Percentiles rank a stretch among this genome's conserved stretches.
These are phyloP conservation scores for Mormyrops boulengeri DNA, from an alignment of 2,797 vertebrate genomes.

Conservation along the genomic window DNA sequence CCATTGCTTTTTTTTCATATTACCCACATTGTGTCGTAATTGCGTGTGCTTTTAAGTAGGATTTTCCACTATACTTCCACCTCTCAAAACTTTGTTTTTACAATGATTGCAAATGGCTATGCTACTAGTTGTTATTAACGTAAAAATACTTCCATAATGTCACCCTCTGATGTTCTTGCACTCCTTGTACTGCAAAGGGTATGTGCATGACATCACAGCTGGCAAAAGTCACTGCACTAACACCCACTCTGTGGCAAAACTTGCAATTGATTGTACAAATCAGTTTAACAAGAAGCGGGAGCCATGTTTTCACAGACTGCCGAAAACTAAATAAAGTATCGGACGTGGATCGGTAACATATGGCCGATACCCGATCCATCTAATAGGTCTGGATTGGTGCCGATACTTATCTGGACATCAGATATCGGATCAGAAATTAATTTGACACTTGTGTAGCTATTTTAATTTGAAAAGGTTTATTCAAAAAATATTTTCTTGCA, in stretches of 20 bases:
- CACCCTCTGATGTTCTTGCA: not conserved
- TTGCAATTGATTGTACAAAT: not conserved
- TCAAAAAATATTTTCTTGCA: not conserved
- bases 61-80: not conserved
- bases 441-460: not conserved
- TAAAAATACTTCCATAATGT: not conserved
- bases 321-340: not conserved
- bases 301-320: not conserved
- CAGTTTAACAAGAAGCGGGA: not conserved
- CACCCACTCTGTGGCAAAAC: not conserved
- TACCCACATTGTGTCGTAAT: not conserved
- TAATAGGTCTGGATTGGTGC: not conserved
- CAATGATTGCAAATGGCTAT: not conserved
- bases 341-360: not conserved
- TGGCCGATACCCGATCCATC: not conserved
- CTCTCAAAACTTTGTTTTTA: not conserved
- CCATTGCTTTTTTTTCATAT: not conserved
- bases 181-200: not conserved
- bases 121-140: not conserved
- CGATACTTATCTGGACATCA: not conserved
- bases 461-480: not conserved
- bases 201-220: not conserved
- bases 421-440: not conserved
- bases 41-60: not conserved
- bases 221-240: not conserved